These are phyloP conservation scores for Thymallus thymallus DNA, from an alignment of 2,113 vertebrate genomes.

Conservation along the genomic window DNA sequence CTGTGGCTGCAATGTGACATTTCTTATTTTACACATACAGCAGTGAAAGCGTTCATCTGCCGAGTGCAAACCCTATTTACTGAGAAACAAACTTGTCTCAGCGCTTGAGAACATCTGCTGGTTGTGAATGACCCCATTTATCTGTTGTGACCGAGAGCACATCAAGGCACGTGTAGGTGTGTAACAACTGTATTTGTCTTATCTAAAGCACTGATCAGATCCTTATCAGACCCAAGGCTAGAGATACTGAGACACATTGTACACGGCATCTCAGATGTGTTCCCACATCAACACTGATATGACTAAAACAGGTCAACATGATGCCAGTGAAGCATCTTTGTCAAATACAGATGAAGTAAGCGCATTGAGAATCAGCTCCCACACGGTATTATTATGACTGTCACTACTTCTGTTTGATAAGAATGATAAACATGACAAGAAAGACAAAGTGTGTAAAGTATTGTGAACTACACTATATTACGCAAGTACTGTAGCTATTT, in stretches of 20 bases:
- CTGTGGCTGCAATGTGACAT: not conserved
- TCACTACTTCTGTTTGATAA: not conserved
- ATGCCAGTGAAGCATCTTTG: too few species aligned
- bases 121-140: not conserved
- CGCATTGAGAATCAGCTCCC: not conserved
- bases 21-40: not conserved
- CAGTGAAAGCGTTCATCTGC: not conserved
- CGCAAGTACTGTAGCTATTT: not conserved
- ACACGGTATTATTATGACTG: not conserved
- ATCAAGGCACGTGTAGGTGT: not conserved
- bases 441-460: not conserved
- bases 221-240: not conserved
- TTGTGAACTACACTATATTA: not conserved
- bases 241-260: not conserved
- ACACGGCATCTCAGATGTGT: conserved; percentile 39
- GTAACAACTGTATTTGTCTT: not conserved
- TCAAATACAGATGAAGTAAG: not conserved
- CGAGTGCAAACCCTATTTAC: not conserved
- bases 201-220: not conserved
- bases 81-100: not conserved
- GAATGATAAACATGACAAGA: too few species aligned
- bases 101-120: not conserved
- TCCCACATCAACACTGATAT: not conserved
- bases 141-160: not conserved
- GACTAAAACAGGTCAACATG: not conserved